Evolutionary conservation across 2,113 vertebrate genomes (phyloP), one percentile per base, ranked within the genome.

Genomic region (Neogale vison): DNA sequence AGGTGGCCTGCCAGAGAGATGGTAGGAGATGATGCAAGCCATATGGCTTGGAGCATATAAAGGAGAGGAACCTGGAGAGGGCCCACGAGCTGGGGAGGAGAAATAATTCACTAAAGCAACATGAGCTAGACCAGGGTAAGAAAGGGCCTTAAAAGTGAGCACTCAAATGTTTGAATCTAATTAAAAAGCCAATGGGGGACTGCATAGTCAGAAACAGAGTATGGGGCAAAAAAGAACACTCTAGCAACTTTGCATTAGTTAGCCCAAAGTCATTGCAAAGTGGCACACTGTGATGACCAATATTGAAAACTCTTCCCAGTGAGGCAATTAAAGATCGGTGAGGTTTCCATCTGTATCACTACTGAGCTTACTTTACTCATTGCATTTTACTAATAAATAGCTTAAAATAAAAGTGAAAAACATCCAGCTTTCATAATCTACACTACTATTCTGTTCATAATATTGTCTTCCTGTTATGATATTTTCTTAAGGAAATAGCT

Each of bases 131-230:
- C 26, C 31, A 93, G 34, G 39, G 79, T 67, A 31, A 80, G 71
- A 15, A 71, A 88, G 36, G 89, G 61, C 42, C 86, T 95, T 45
- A 50, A 55, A 71, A 80, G 47, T 8, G n/a, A 96, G 50, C 71
- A 29, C 39, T 83, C 36, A 47, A 76, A 88, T 29, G 80, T 69
- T 77, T 36, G 55, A 95, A 55, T 95, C 74, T 85, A 97, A 97
- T 93, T 93, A 90, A 88, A 93, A 97, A 92, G 26, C 15, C 96
- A 93, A 55, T 3, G 7, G 52, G 83, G 50, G 79, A 80, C 67
- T 91, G n/a, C 18, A n/a, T 18, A 18, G 21, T 67, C 82, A 92
- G 79, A 61, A 92, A 71, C 24, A 42, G 57, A 50, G 67, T 3
- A 65, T 29, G 57, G 55, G 14, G 7, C 24, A 42, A 39, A 80